A percentile compares a stretch with the other conserved stretches of the same genome.
Conservation (phyloP, 1,140 invertebrate genomes). For the Drosophila dunni region DNA sequence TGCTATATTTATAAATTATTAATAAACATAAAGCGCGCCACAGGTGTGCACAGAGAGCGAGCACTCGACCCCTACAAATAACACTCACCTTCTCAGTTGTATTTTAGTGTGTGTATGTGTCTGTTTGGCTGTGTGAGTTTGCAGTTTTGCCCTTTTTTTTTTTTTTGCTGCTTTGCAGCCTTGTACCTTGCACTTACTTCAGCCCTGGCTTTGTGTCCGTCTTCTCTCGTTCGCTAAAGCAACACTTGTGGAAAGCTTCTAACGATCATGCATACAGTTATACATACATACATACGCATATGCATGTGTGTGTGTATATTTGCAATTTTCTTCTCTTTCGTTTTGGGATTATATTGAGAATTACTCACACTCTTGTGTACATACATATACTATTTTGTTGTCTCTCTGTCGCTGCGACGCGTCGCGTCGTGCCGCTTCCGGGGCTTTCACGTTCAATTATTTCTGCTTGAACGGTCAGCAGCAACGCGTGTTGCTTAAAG, state of each 20-base stretch:
- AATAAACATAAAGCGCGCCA: constrained; percentile 81
- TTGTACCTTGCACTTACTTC: constrained; percentile 29
- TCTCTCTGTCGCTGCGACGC: constrained; percentile 19
- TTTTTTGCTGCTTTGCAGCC: constrained; percentile 17
- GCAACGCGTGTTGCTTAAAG: background rate
- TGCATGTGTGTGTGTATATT: background rate
- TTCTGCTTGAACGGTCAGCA: constrained; percentile 57
- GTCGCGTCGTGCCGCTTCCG: constrained; percentile 23
- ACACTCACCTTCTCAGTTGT: constrained; percentile 25
- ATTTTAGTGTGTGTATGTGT: constrained; percentile 3
- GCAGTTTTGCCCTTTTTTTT: constrained; percentile 6
- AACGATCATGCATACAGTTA: background rate
- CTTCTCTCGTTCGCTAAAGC: background rate
- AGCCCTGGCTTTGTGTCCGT: background rate
- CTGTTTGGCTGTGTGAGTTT: background rate
- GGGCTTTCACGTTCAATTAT: constrained; percentile 64
- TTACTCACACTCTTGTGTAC: constrained; percentile 13
- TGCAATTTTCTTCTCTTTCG: constrained; percentile 6
- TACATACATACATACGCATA: background rate
- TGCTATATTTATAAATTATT: constrained; percentile 74
- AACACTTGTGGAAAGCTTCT: background rate
- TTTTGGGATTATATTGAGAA: constrained; percentile 8
- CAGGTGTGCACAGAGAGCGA: constrained; percentile 65
- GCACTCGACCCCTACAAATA: constrained; percentile 29
- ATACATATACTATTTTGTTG: background rate